phyloP scores from a whole-genome alignment of 1,140 invertebrate species.

The Tetramorium alpestre region DNA sequence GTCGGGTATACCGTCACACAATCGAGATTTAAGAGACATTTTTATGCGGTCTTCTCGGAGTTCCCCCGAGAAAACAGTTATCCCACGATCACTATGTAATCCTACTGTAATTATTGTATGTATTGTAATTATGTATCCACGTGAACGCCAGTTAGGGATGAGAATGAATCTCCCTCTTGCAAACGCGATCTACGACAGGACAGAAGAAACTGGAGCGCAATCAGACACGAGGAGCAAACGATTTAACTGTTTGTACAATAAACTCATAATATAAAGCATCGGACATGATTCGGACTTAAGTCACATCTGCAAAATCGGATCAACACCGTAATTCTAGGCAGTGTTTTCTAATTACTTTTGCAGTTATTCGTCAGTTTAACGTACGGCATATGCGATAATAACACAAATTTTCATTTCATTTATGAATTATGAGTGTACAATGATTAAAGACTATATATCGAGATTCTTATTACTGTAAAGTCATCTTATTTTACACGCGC shows the following conservation, averaged over 20 bases:
- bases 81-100: background rate
- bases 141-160: background rate
- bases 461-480: background rate
- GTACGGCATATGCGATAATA: background rate
- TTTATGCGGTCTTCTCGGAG: background rate
- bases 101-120: background rate
- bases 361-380: background rate
- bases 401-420: background rate
- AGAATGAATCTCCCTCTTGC: background rate
- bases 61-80: background rate
- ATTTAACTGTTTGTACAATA: background rate
- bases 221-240: background rate
- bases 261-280: background rate
- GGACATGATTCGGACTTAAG: background rate
- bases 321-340: background rate
- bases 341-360: conserved; percentile 12
- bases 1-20: background rate
- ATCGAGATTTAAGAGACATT: background rate
- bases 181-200: conserved; percentile 31
- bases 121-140: background rate
- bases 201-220: conserved; percentile 19
- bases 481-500: background rate
- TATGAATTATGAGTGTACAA: background rate
- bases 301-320: background rate
- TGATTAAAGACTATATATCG: background rate